A percentile compares a stretch with the other conserved stretches of the same genome.
Evolutionary conservation across 2,888 invertebrate genomes (phyloP).

Genomic region (Anticlea derivata): DNA sequence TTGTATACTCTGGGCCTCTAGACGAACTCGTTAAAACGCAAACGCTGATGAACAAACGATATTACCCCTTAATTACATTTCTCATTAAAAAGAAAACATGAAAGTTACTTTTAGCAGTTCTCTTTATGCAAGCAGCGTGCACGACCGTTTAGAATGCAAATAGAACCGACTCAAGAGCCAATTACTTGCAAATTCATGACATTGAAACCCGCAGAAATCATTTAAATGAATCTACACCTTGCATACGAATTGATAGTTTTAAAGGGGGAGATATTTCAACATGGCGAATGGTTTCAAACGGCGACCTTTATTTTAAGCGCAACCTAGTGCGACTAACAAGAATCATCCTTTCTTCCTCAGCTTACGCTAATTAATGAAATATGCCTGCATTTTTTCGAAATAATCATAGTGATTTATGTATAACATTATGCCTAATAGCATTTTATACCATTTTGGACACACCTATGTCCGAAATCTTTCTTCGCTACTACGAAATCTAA

Average conservation of each 20-base stretch:
- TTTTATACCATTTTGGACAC: no score
- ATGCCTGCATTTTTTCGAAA: no score
- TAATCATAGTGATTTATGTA: no score
- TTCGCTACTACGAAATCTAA: no score
- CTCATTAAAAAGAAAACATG: conserved; percentile 30
- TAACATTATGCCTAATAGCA: no score
- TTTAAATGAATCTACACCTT: conserved; percentile 37
- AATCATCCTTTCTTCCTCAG: no score
- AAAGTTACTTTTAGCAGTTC: conserved; percentile 32
- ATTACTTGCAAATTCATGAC: conserved; percentile 43
- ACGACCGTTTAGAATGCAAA: conserved; percentile 42
- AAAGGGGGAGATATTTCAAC: conserved; percentile 13
- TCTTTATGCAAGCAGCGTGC: conserved; percentile 41
- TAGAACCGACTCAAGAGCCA: conserved; percentile 34
- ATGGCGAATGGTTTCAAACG: neutral
- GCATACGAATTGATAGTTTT: conserved; percentile 39
- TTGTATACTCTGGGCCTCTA: neutral
- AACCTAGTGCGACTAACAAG: neutral
- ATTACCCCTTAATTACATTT: conserved; percentile 31
- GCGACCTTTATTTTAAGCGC: neutral
- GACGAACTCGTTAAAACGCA: conserved; percentile 17
- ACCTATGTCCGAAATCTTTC: no score
- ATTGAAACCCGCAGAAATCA: conserved; percentile 42
- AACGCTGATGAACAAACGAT: conserved; percentile 26
- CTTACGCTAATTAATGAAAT: no score